phyloP scores from a whole-genome alignment of 2,113 vertebrate genomes.

The Etia nguti region DNA sequence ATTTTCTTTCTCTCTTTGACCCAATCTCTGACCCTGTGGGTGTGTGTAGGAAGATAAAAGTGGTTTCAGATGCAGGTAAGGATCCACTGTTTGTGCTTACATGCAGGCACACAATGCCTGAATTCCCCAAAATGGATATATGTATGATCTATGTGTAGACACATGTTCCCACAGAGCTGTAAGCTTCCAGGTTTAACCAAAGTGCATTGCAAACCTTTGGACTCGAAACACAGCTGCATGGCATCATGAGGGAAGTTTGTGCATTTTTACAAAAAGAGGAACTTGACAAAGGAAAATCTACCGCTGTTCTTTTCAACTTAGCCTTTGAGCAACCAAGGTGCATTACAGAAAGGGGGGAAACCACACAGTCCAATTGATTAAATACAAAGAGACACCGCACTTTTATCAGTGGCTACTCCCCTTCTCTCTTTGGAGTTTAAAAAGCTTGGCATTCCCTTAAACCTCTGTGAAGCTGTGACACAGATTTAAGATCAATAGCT shows the following conservation, averaged over 20 bases:
- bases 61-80: background rate
- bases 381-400: background rate
- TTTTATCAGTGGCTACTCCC: background rate
- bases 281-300: background rate
- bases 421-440: background rate
- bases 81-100: background rate
- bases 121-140: background rate
- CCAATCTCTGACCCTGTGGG: background rate
- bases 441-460: background rate
- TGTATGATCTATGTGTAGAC: background rate
- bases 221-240: background rate
- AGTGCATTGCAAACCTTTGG: background rate
- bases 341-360: background rate
- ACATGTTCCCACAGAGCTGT: background rate
- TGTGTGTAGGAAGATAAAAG: background rate
- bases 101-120: background rate
- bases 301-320: background rate
- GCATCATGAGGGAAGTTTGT: background rate
- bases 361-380: background rate
- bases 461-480: background rate
- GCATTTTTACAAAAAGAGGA: background rate
- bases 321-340: background rate
- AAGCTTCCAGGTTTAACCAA: background rate
- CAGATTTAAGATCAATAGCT: constrained; percentile 13
- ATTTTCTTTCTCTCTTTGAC: constrained; percentile 14